Percentiles rank a stretch among this genome's conserved stretches.
Conservation (phyloP, 2,888 invertebrate genomes). For the Leptopilina myrica region DNA sequence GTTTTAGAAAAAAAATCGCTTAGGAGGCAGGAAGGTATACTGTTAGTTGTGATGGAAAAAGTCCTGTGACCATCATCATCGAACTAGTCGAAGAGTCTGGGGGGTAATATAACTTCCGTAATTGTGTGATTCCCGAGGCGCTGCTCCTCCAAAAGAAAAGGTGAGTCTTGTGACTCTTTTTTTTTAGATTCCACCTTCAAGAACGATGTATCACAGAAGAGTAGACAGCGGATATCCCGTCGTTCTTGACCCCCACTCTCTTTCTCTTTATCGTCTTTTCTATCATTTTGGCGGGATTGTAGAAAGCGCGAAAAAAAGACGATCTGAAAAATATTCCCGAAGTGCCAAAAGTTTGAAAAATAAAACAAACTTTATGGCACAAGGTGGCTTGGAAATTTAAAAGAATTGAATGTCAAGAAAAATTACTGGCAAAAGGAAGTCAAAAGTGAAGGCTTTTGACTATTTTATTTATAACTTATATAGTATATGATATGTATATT, state of each 20-base stretch:
- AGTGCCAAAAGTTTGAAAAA: conserved; percentile 34
- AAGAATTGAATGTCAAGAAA: not conserved
- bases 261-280: not conserved
- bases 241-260: conserved; percentile 1
- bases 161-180: conserved; percentile 22
- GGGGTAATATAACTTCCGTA: conserved; percentile 31
- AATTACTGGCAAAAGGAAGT: not conserved
- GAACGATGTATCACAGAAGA: conserved; percentile 23
- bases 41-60: conserved; percentile 14
- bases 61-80: conserved; percentile 14
- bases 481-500: too few species aligned
- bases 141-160: conserved; percentile 20
- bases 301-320: not conserved
- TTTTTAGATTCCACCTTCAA: conserved; percentile 7
- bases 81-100: not conserved
- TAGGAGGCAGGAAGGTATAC: not conserved
- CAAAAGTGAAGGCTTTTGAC: not conserved
- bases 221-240: conserved; percentile 31
- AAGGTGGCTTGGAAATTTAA: not conserved
- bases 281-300: not conserved
- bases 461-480: too few species aligned
- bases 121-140: conserved; percentile 35
- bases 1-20: not conserved
- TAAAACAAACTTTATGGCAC: conserved; percentile 25
- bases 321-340: not conserved